Conservation (phyloP, 1,140 invertebrate species). For the Monochamus saltuarius region DNA sequence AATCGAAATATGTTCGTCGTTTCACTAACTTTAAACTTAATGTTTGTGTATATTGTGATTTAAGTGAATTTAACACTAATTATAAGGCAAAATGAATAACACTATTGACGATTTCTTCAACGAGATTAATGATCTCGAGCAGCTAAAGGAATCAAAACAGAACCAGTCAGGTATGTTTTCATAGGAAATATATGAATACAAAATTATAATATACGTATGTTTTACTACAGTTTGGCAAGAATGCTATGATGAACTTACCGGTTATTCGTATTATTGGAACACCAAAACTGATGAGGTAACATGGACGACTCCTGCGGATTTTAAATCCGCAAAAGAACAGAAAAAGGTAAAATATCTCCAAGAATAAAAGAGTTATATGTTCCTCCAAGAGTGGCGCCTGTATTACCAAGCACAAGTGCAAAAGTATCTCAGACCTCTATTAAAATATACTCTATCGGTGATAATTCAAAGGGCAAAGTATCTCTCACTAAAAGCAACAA, state of each 20-base stretch:
- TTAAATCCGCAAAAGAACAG: constrained; percentile 31
- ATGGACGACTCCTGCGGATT: constrained; percentile 68
- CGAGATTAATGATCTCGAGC: too few relatives aligned
- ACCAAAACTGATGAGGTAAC: constrained; percentile 69
- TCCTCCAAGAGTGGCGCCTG: constrained; percentile 22
- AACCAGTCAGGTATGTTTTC: too few relatives aligned
- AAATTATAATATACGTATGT: neutral
- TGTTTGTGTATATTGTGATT: too few relatives aligned
- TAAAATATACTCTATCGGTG: constrained; percentile 31
- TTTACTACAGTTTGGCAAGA: constrained; percentile 62
- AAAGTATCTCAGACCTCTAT: constrained; percentile 6
- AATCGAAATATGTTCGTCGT: too few relatives aligned
- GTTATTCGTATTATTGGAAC: constrained; percentile 76
- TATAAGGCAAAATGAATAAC: too few relatives aligned
- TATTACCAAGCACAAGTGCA: constrained; percentile 28
- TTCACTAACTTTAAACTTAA: too few relatives aligned
- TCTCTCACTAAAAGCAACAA: neutral
- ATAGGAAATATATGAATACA: too few relatives aligned
- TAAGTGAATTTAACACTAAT: too few relatives aligned
- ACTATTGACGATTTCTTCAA: too few relatives aligned
- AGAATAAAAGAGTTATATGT: constrained; percentile 17
- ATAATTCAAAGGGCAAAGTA: constrained; percentile 4
- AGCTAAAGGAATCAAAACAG: too few relatives aligned
- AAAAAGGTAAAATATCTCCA: constrained; percentile 23
- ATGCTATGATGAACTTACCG: constrained; percentile 66